phyloP scores from a whole-genome alignment of 2,797 vertebrate genomes.

The Girardinus metallicus region DNA sequence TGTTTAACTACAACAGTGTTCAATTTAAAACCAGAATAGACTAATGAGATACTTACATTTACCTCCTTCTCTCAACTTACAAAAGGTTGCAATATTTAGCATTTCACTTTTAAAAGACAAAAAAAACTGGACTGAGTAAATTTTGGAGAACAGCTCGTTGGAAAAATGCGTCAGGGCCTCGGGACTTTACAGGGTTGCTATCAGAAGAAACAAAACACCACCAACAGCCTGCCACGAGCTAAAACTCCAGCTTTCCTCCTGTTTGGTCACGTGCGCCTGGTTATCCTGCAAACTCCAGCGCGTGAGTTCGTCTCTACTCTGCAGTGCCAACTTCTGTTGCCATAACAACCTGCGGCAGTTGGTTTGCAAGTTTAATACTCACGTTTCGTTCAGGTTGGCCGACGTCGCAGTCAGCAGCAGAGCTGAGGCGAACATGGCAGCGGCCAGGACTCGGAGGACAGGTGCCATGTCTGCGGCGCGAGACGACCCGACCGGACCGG shows the following conservation, averaged over 20 bases:
- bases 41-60: neutral
- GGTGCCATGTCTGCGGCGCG: slow-evolving; percentile 60
- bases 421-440: slow-evolving; percentile 24
- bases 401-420: slow-evolving; percentile 45
- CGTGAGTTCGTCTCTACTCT: neutral
- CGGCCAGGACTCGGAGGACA: slow-evolving; percentile 34
- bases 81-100: neutral
- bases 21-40: neutral
- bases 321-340: neutral
- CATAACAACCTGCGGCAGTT: neutral
- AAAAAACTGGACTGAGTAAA: neutral
- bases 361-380: slow-evolving; percentile 46
- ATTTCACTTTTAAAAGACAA: neutral
- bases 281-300: neutral
- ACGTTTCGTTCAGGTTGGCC: slow-evolving; percentile 60
- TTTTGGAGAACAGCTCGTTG: neutral
- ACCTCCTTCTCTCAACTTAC: neutral
- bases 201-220: neutral
- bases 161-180: neutral
- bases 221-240: neutral
- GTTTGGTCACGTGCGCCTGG: slow-evolving; percentile 1
- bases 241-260: neutral
- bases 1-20: neutral
- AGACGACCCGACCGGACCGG: slow-evolving; percentile 7
- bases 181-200: neutral